Evolutionary conservation across 2,888 invertebrate genomes (phyloP), one percentile per base, ranked within the genome.

Genomic region (Nomada flava): DNA sequence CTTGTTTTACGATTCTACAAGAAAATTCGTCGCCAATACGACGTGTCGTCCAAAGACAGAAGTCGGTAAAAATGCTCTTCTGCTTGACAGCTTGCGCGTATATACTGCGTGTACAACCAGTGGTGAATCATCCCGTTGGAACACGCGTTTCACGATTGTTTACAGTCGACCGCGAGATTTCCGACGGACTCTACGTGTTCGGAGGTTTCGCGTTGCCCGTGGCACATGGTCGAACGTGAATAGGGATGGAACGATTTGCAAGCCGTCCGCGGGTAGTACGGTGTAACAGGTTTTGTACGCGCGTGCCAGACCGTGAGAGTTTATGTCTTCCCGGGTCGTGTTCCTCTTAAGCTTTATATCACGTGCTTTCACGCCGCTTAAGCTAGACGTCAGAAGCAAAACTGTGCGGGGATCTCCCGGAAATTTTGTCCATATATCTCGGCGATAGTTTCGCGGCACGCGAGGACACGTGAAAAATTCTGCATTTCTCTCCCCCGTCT

Each of bases 281-380:
- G 59, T 69, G 85, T 84, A 85, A 84, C 84, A 83, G 81, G 84
- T 85, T 84, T 85, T 84, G 85, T 78, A 59, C 76, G 72, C 55
- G 62, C 55, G 83, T 83, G 76, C 26, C 52, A 63, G 69, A 80
- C 67, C 83, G 71, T 74, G 76, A 75, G 60, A 83, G 79, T 83
- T 80, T 80, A 80, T 75, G 68, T 67, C 50, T 72, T 74, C n/a
- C 13, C 60, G 47, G 68, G 15, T 50, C 59, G 50, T 50, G 79
- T 42, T 76, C 29, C 68, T 10, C 55, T 2, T 20, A 59, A 62
- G 26, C 77, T 59, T 80, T 79, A 64, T 75, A 72, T 79, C 75
- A 69, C 47, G 57, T 52, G 82, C 60, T 76, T 64, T 77, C 77
- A 50, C 36, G 74, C 55, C 36, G 20, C 55, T 52, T 36, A 55